A percentile compares a stretch with the other conserved stretches of the same genome.
Evolutionary conservation across 2,888 invertebrate species (phyloP).

Genomic region (Neoitamus cyanurus): DNA sequence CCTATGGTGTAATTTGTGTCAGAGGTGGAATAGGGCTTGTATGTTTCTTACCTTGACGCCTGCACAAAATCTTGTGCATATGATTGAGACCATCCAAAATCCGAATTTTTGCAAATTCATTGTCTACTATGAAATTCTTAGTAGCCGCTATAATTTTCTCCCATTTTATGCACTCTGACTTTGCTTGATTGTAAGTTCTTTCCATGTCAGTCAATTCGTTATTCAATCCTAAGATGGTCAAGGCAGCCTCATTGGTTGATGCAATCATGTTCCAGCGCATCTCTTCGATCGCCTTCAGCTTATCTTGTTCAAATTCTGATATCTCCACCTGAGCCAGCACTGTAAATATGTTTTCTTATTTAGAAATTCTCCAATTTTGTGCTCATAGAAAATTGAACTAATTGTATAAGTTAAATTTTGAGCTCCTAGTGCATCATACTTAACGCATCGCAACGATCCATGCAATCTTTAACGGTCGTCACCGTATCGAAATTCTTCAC

Average conservation of each 20-base stretch:
- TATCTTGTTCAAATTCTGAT: slow-evolving; percentile 56
- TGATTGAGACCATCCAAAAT: slow-evolving; percentile 61
- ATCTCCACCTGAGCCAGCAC: slow-evolving; percentile 66
- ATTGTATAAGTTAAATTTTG: not conserved
- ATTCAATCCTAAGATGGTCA: slow-evolving; percentile 62
- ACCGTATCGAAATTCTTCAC: slow-evolving; percentile 60
- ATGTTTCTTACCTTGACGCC: slow-evolving; percentile 56
- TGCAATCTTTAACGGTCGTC: slow-evolving; percentile 63
- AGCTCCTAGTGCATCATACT: slow-evolving; percentile 57
- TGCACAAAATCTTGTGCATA: slow-evolving; percentile 60
- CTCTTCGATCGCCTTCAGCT: slow-evolving; percentile 60
- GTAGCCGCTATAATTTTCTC: slow-evolving; percentile 61
- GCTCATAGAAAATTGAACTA: not conserved
- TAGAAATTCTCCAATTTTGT: not conserved
- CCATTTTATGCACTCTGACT: slow-evolving; percentile 60
- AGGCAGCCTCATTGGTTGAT: slow-evolving; percentile 62
- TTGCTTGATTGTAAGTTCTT: slow-evolving; percentile 60
- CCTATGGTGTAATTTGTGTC: slow-evolving; percentile 47
- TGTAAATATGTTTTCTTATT: slow-evolving; percentile 50
- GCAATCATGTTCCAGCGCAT: slow-evolving; percentile 63
- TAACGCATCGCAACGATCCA: slow-evolving; percentile 64
- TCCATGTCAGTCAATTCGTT: slow-evolving; percentile 63
- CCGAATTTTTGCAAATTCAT: slow-evolving; percentile 59
- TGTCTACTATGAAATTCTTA: slow-evolving; percentile 58
- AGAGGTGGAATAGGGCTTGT: not conserved